Conservation (phyloP, 2,888 invertebrate genomes). For the Marronus borbonicus region DNA sequence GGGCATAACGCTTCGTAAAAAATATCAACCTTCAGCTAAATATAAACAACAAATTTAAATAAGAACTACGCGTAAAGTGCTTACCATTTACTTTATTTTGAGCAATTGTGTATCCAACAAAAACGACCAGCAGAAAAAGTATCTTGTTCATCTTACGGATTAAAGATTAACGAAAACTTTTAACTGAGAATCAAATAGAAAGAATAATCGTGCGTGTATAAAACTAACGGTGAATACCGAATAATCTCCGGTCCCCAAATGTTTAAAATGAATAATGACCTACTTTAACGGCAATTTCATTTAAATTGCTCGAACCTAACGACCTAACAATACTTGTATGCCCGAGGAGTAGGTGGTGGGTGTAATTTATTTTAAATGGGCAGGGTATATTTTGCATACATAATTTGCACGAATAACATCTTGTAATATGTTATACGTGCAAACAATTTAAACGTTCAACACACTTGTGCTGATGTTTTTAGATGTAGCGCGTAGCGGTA, state of each 20-base stretch:
- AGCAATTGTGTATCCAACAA: background rate
- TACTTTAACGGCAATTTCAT: conserved; percentile 29
- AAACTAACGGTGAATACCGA: conserved; percentile 9
- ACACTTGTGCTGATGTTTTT: no score
- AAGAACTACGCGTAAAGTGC: background rate
- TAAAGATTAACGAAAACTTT: background rate
- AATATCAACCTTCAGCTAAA: conserved; percentile 72
- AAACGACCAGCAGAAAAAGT: background rate
- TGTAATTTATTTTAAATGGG: background rate
- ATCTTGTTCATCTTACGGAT: conserved; percentile 8
- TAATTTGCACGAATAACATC: no score
- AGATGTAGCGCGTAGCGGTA: no score
- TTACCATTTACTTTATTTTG: conserved; percentile 8
- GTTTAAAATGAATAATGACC: conserved; percentile 29
- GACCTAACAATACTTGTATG: background rate
- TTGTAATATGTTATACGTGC: no score
- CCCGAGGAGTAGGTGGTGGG: background rate
- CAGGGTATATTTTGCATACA: no score
- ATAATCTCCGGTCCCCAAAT: background rate
- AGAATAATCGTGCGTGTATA: conserved; percentile 1
- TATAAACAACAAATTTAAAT: background rate
- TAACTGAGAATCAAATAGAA: conserved; percentile 12
- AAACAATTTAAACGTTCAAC: no score
- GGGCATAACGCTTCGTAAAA: conserved; percentile 77
- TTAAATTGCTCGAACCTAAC: conserved; percentile 5